These are phyloP conservation scores for Drosophila repleta DNA, from an alignment of 1,140 invertebrate genomes.

Conservation along the genomic window DNA sequence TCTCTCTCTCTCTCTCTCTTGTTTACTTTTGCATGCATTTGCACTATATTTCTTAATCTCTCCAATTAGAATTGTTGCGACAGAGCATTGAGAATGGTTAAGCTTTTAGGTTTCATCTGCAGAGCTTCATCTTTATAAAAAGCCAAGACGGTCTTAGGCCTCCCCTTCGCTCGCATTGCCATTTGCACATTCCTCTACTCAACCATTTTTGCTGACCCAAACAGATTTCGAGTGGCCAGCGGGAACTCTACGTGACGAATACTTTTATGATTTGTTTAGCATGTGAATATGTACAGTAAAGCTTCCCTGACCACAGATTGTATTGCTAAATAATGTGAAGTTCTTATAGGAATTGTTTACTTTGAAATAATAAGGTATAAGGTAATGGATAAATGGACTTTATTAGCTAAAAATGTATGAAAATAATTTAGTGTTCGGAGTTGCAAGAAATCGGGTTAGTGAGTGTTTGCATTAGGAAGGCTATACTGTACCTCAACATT, in stretches of 20 bases:
- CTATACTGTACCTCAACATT: too few relatives aligned
- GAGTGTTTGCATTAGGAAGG: too few relatives aligned
- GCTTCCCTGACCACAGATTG: not conserved
- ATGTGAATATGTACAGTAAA: not conserved
- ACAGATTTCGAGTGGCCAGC: slow-evolving; percentile 8
- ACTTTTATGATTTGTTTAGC: not conserved
- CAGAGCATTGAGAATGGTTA: not conserved
- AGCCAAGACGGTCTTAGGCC: slow-evolving; percentile 19
- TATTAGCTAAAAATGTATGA: too few relatives aligned
- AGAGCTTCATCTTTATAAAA: slow-evolving; percentile 25
- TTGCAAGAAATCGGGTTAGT: too few relatives aligned
- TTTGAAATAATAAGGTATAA: too few relatives aligned
- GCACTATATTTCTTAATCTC: slow-evolving; percentile 38
- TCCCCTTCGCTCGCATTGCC: not conserved
- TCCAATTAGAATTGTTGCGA: slow-evolving; percentile 13
- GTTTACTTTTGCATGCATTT: slow-evolving; percentile 41
- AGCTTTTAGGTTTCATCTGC: slow-evolving; percentile 15
- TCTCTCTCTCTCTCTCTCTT: slow-evolving; percentile 56
- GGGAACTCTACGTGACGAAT: slow-evolving; percentile 3
- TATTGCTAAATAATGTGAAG: too few relatives aligned
- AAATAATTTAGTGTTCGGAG: too few relatives aligned
- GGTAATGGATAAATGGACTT: too few relatives aligned
- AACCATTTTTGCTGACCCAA: slow-evolving; percentile 17
- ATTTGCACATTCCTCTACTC: slow-evolving; percentile 17
- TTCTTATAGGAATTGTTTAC: too few relatives aligned